Evolutionary conservation across 30 jellyfish, hydroid and myxozoan species (phyloP).

Genomic region (Cassiopea xamachana): DNA sequence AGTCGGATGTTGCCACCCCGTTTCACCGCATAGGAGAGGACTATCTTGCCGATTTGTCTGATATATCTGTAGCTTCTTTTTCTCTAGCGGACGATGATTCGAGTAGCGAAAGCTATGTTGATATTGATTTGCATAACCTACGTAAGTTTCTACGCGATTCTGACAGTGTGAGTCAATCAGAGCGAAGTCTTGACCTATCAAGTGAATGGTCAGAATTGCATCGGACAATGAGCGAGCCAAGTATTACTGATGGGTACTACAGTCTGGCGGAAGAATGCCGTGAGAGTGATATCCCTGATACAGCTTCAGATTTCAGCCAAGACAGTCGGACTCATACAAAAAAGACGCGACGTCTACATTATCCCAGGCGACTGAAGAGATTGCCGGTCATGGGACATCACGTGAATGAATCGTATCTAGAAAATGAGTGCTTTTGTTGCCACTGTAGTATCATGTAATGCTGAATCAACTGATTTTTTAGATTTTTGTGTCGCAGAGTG

Average conservation of each 20-base stretch:
- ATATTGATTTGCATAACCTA: slow-evolving; percentile 40
- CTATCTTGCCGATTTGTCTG: slow-evolving; percentile 56
- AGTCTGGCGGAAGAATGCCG: slow-evolving; percentile 78
- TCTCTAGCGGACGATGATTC: slow-evolving; percentile 67
- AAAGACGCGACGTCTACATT: slow-evolving; percentile 4
- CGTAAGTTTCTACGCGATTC: slow-evolving; percentile 37
- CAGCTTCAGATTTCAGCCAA: slow-evolving; percentile 74
- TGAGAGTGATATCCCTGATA: slow-evolving; percentile 69
- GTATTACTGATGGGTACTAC: slow-evolving; percentile 25
- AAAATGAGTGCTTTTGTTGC: slow-evolving; percentile 75
- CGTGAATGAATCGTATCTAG: slow-evolving; percentile 65
- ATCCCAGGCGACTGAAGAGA: slow-evolving; percentile 18
- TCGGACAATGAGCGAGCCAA: slow-evolving; percentile 35
- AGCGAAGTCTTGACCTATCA: slow-evolving; percentile 56
- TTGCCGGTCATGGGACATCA: slow-evolving; percentile 46
- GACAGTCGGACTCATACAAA: slow-evolving; percentile 48
- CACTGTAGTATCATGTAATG: slow-evolving; percentile 70
- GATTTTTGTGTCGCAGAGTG: no score
- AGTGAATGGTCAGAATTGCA: slow-evolving; percentile 74
- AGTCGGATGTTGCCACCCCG: slow-evolving; percentile 39
- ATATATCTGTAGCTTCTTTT: slow-evolving; percentile 47
- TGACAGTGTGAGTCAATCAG: slow-evolving; percentile 56
- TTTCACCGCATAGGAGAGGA: slow-evolving; percentile 34
- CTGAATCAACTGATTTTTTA: not conserved
- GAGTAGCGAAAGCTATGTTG: slow-evolving; percentile 58